Base-by-base conservation (phyloP, 1,140 invertebrate species). In the Drosophila fuyamai region DNA sequence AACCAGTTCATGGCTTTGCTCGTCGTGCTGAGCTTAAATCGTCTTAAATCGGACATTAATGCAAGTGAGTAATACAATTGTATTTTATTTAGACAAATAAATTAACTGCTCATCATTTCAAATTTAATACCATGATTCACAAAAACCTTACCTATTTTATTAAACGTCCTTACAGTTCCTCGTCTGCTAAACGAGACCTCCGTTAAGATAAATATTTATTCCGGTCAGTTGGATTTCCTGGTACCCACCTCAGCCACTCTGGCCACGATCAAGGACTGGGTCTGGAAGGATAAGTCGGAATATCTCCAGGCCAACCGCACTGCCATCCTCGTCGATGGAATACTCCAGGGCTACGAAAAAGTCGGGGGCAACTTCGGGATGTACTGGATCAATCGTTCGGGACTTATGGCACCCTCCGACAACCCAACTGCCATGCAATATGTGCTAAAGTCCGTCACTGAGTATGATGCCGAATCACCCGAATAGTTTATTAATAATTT, bases 31-130 rank as follows among this genome's bases (percentile, higher is more conserved):
- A 72, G 63, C 10, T 94, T 55, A 29, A 97, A 98, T 84, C 97
- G 97, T 76, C 97, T 98, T 96, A 97, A 96, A 88, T 96, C 97
- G 7, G 96, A 96, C 13, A 94, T 95, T n/a, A 82, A 95, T 60
- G 94, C 95, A 78, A 94, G 95, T 96, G 89, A 93, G 92, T 35
- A 13, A 23, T 23, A 23, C 23, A 23, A 23, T 4, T 23, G 3
- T 4, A 23, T 4, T 23, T 4, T 23, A 23, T 23, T 1, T 23
- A 23, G 23, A 4, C 23, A 18, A 18, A 18, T 1, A 1, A 18
- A 18, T 18, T 18, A 18, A 18, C 18, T 18, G 18, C 1, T 18
- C 18, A 18, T 18, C 18, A 18, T 18, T 18, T 18, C 18, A 18
- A 18, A 18, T 18, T 18, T 18, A 18, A 18, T 18, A 18, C 18